Conservation (phyloP, 2,888 invertebrate genomes). For the Epistrophe grossulariae region DNA sequence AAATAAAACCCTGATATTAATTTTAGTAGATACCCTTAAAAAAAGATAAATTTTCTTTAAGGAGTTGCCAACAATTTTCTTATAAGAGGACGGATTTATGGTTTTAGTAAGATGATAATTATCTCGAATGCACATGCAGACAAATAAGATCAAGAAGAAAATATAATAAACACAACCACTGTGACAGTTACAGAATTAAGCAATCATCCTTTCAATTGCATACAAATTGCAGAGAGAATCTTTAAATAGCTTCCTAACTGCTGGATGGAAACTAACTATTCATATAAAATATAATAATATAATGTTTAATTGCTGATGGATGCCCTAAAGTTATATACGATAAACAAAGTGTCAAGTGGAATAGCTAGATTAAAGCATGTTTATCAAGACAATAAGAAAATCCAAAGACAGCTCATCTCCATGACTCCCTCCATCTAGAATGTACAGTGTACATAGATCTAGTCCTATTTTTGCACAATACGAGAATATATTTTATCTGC, state of each 20-base stretch:
- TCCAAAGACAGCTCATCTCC: not conserved
- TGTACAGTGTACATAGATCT: not conserved
- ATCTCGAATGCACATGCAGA: not conserved
- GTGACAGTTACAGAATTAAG: not conserved
- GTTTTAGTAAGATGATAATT: not conserved
- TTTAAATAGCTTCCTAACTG: not conserved
- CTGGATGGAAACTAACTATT: not conserved
- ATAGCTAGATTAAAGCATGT: constrained; percentile 14
- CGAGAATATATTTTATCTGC: too few relatives aligned
- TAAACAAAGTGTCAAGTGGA: constrained; percentile 7
- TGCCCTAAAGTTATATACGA: constrained; percentile 19
- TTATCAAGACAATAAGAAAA: constrained; percentile 32
- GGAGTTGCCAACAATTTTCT: not conserved
- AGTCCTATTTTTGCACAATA: not conserved
- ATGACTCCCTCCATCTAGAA: not conserved
- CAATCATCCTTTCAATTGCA: not conserved
- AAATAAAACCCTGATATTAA: too few relatives aligned
- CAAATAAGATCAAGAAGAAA: constrained; percentile 3
- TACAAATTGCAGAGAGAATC: constrained; percentile 11
- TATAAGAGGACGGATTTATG: not conserved
- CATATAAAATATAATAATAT: not conserved
- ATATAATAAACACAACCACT: not conserved
- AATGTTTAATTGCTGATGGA: constrained; percentile 26
- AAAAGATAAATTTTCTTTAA: too few relatives aligned
- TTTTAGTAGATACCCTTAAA: too few relatives aligned